These are phyloP conservation scores for Chloropsis hardwickii DNA, from an alignment of 2,113 vertebrate genomes.

Conservation along the genomic window DNA sequence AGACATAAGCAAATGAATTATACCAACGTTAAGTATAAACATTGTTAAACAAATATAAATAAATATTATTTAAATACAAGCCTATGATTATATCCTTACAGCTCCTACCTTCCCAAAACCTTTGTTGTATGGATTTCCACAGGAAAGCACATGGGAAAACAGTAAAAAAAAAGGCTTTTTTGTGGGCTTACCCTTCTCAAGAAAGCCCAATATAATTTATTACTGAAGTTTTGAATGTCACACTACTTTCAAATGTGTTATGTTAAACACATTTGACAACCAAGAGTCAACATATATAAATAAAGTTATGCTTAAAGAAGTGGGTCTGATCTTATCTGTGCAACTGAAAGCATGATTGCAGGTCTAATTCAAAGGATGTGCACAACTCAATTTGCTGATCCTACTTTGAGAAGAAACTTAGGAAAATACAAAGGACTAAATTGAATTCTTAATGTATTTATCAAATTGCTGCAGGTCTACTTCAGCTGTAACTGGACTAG, in stretches of 20 bases:
- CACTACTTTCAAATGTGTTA: background rate
- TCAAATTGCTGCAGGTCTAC: background rate
- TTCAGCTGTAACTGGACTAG: background rate
- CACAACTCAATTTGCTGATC: background rate
- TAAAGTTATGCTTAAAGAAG: background rate
- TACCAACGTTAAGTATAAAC: background rate
- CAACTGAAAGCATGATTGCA: background rate
- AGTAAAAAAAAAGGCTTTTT: background rate
- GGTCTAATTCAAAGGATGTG: background rate
- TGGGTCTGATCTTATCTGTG: background rate
- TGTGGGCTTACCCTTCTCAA: background rate
- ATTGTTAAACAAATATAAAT: background rate
- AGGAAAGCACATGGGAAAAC: background rate
- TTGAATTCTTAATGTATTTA: background rate
- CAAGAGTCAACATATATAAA: background rate
- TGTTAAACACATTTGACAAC: background rate
- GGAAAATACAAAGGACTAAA: background rate
- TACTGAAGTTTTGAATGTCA: background rate
- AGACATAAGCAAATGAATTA: background rate
- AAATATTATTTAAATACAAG: background rate
- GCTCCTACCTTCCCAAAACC: background rate
- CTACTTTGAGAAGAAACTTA: background rate
- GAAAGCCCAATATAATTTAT: background rate
- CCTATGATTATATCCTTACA: background rate
- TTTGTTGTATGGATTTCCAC: background rate